Percentiles rank a stretch among this genome's conserved stretches.
phyloP scores from a whole-genome alignment of 2,888 invertebrate genomes.

The Morpho deidamia region DNA sequence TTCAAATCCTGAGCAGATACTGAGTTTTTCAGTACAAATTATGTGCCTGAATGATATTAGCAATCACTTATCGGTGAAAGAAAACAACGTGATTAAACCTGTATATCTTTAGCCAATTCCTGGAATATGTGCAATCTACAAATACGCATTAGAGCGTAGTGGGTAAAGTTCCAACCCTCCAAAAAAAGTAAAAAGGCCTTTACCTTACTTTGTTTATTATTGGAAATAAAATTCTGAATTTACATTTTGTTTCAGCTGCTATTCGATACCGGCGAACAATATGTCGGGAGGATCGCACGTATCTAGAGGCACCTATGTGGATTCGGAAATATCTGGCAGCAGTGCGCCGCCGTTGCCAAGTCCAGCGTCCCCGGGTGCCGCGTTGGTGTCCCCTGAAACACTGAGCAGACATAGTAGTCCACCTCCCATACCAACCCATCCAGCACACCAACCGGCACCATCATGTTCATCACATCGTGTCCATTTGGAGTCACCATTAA shows the following conservation, averaged over 20 bases:
- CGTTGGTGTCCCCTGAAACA: slow-evolving; percentile 86
- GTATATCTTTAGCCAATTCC: too few species aligned
- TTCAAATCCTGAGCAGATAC: too few species aligned
- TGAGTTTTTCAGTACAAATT: too few species aligned
- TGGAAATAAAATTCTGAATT: too few species aligned
- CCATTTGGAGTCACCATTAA: slow-evolving; percentile 74
- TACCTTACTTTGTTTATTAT: too few species aligned
- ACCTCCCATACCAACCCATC: slow-evolving; percentile 73
- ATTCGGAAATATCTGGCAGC: slow-evolving; percentile 67
- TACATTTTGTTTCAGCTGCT: slow-evolving; percentile 60
- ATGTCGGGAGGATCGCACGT: slow-evolving; percentile 80
- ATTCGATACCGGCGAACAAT: slow-evolving; percentile 81
- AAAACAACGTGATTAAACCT: too few species aligned
- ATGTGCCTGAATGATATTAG: too few species aligned
- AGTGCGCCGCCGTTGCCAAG: slow-evolving; percentile 83
- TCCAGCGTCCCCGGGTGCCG: slow-evolving; percentile 85
- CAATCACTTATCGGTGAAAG: too few species aligned
- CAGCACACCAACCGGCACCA: slow-evolving; percentile 74
- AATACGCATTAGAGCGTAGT: too few species aligned
- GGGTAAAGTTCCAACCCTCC: too few species aligned
- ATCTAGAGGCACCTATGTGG: slow-evolving; percentile 72
- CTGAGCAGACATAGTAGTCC: slow-evolving; percentile 82
- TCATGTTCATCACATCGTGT: slow-evolving; percentile 75
- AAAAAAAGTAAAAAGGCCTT: too few species aligned
- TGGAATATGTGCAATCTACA: too few species aligned